Evolutionary conservation across 2,888 invertebrate genomes (phyloP).

Genomic region (Conchocele bisecta): DNA sequence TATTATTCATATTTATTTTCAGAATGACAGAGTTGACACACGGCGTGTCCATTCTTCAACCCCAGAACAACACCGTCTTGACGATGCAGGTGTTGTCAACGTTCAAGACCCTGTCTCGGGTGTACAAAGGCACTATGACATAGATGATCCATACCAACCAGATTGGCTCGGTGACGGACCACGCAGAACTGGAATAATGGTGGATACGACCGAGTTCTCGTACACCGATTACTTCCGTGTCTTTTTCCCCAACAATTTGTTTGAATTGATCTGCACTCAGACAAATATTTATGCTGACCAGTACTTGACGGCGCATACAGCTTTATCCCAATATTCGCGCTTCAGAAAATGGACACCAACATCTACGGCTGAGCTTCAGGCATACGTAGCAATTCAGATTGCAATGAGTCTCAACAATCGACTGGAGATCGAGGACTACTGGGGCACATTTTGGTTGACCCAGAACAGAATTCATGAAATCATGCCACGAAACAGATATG

Average conservation of each 20-base stretch:
- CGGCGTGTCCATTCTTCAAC: too few relatives aligned
- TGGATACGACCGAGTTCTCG: too few relatives aligned
- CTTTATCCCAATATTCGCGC: neutral
- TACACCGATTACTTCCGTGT: too few relatives aligned
- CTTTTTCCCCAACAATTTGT: neutral
- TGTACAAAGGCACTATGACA: too few relatives aligned
- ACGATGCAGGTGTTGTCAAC: too few relatives aligned
- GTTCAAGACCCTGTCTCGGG: too few relatives aligned
- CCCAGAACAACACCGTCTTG: too few relatives aligned
- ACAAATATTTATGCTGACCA: neutral
- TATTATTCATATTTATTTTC: too few relatives aligned
- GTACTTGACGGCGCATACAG: neutral
- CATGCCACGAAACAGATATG: slow-evolving; percentile 21
- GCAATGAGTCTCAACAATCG: slow-evolving; percentile 20
- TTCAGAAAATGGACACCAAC: slow-evolving; percentile 4
- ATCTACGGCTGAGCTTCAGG: slow-evolving; percentile 5
- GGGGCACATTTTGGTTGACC: slow-evolving; percentile 20
- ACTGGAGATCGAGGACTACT: slow-evolving; percentile 17
- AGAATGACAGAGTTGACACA: too few relatives aligned
- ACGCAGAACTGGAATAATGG: too few relatives aligned
- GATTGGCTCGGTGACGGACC: too few relatives aligned
- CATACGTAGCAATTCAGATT: slow-evolving; percentile 28
- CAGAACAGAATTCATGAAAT: slow-evolving; percentile 3
- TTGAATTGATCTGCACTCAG: neutral
- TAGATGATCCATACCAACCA: too few relatives aligned